Percentiles rank a stretch among this genome's conserved stretches.
Conservation (phyloP, 2,113 vertebrate species). For the Zingel zingel region DNA sequence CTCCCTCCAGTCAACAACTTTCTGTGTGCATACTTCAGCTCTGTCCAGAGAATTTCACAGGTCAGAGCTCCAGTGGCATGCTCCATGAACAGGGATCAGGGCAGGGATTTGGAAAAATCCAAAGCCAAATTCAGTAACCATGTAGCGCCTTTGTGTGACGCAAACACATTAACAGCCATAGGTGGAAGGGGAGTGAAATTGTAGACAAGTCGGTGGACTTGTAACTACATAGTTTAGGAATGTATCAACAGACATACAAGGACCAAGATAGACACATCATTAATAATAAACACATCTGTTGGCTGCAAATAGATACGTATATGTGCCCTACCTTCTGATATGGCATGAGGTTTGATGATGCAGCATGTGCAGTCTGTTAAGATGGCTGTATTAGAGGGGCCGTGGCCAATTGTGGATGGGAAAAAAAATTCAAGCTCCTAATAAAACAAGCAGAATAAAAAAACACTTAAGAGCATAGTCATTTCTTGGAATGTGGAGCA, state of each 20-base stretch:
- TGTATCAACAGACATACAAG: neutral
- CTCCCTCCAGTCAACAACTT: conserved; percentile 39
- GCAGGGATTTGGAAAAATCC: conserved; percentile 81
- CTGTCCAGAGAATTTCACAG: conserved; percentile 75
- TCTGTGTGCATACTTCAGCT: conserved; percentile 62
- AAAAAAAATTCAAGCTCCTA: conserved; percentile 98
- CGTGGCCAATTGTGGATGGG: conserved; percentile 89
- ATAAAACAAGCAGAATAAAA: conserved; percentile 44
- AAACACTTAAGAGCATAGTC: neutral
- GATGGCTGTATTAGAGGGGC: conserved; percentile 90
- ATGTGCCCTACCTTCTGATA: conserved; percentile 87
- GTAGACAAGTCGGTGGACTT: neutral
- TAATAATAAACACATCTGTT: neutral
- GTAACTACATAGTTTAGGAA: neutral
- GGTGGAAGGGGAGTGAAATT: neutral
- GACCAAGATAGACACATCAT: neutral
- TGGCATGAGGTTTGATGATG: conserved; percentile 93
- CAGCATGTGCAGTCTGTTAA: conserved; percentile 91
- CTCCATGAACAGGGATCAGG: conserved; percentile 77
- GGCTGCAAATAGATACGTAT: neutral
- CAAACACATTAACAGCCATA: conserved; percentile 33
- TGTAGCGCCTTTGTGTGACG: conserved; percentile 48
- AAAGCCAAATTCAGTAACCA: conserved; percentile 61
- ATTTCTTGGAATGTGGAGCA: neutral
- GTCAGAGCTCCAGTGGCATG: conserved; percentile 80